A percentile compares a stretch with the other conserved stretches of the same genome.
Conservation (phyloP, 1,140 invertebrate genomes). For the Ceratitis capitata region DNA sequence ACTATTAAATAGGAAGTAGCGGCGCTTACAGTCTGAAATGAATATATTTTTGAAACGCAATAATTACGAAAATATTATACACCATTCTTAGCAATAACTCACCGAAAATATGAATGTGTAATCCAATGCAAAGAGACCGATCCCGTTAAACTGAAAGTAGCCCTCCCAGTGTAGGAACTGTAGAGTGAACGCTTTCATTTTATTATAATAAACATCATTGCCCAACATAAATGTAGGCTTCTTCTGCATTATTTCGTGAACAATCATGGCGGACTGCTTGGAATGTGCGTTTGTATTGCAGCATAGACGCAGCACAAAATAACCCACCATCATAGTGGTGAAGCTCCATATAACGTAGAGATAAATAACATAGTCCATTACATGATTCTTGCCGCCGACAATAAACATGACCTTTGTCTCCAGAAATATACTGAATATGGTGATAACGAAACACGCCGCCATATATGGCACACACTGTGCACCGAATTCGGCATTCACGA, state of each 20-base stretch:
- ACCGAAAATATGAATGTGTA: slow-evolving; percentile 65
- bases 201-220: slow-evolving; percentile 63
- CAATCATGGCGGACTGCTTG: slow-evolving; percentile 63
- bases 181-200: slow-evolving; percentile 64
- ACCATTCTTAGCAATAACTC: neutral
- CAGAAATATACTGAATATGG: slow-evolving; percentile 62
- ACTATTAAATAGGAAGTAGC: slow-evolving; percentile 65
- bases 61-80: neutral
- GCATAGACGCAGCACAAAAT: slow-evolving; percentile 59
- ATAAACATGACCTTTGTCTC: slow-evolving; percentile 63
- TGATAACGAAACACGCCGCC: slow-evolving; percentile 61
- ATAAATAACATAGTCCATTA: slow-evolving; percentile 56
- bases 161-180: slow-evolving; percentile 64
- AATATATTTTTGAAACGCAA: neutral
- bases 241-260: slow-evolving; percentile 65
- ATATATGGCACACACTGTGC: slow-evolving; percentile 62
- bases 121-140: slow-evolving; percentile 61
- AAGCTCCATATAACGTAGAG: slow-evolving; percentile 61
- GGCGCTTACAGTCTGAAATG: slow-evolving; percentile 62
- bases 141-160: slow-evolving; percentile 63
- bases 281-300: slow-evolving; percentile 61
- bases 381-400: slow-evolving; percentile 52
- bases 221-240: slow-evolving; percentile 63
- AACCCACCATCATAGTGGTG: slow-evolving; percentile 60
- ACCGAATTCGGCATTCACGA: slow-evolving; percentile 60